Evolutionary conservation across 2,888 invertebrate species (phyloP), one percentile per base, ranked within the genome.

Genomic region (Cecidostiba fungosa): DNA sequence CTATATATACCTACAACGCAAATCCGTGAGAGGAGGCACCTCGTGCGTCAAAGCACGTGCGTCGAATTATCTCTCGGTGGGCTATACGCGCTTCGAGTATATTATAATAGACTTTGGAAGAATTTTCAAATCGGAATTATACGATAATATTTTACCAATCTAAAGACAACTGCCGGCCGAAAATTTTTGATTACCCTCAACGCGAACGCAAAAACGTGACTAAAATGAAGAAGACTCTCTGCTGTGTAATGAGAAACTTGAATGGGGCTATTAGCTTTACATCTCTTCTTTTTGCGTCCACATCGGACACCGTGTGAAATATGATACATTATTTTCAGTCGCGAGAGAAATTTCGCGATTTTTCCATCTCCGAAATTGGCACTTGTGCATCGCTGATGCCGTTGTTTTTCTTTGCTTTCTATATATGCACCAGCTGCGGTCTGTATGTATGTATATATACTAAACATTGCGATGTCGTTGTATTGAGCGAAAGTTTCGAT

Each of bases 321-420:
- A 19, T 32, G 79, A 79, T 50, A 59, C 69, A 43, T 78, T 78
- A 69, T 23, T 23, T 66, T 23, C 29, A 26, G 23, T 23, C 54
- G 54, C 23, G 43, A 78, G 66, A 59, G 70, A 69, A 77, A 83
- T 77, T 83, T 36, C 10, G n/a, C 16, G 19, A 43, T 69, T 78
- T 47, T 69, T 69, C 6, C 70, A n/a, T 39, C 32, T 36, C 3
- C 32, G 23, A 77, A 82, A 82, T 70, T 77, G 43, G 36, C 12
- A 50, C 59, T 26, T n/a, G 47, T 26, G 69, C 14, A 1, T 39
- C 39, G 70, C 47, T 39, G 12, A 47, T 43, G 32, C n/a, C 32
- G 59, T 50, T 74, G 2, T 69, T 74, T 73, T 47, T 78, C 50
- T 69, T 39, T 66, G 47, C 77, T 83, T 83, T 74, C 74, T 47